Conservation (phyloP, 1,140 invertebrate species). For the Nomia melanderi region DNA sequence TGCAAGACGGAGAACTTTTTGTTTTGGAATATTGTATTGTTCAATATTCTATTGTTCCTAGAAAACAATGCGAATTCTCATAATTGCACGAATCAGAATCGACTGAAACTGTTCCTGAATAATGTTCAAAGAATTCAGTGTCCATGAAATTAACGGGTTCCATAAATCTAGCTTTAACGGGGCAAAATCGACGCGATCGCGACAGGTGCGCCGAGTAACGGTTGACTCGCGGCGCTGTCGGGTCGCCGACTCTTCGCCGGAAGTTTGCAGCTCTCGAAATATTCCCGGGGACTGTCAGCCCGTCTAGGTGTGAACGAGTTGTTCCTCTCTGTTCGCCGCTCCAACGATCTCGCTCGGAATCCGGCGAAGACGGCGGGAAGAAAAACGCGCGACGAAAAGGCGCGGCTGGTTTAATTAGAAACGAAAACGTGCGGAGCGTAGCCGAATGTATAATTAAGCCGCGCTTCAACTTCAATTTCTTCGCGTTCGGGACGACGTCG, state of each 20-base stretch:
- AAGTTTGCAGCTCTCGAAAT: not conserved
- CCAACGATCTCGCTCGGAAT: not conserved
- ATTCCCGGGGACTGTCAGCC: not conserved
- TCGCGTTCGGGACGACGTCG: not conserved
- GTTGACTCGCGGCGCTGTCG: not conserved
- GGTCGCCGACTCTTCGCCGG: not conserved
- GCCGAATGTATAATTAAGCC: slow-evolving; percentile 6
- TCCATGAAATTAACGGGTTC: not conserved
- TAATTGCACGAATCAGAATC: not conserved
- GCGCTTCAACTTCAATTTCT: no score
- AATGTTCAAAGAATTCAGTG: no score
- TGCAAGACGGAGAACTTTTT: no score
- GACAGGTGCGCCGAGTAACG: not conserved
- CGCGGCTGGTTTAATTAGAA: not conserved
- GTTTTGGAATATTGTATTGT: no score
- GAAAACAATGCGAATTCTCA: not conserved
- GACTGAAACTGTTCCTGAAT: no score
- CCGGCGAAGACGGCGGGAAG: not conserved
- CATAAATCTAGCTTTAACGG: not conserved
- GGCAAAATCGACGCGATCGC: slow-evolving; percentile 2
- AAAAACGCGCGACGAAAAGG: not conserved
- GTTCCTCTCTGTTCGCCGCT: not conserved
- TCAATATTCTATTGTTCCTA: no score
- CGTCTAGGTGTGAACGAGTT: slow-evolving; percentile 1
- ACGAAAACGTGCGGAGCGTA: not conserved